Percentiles rank a stretch among this genome's conserved stretches.
Conservation (phyloP, 1,140 invertebrate species). For the Apis dorsata region DNA sequence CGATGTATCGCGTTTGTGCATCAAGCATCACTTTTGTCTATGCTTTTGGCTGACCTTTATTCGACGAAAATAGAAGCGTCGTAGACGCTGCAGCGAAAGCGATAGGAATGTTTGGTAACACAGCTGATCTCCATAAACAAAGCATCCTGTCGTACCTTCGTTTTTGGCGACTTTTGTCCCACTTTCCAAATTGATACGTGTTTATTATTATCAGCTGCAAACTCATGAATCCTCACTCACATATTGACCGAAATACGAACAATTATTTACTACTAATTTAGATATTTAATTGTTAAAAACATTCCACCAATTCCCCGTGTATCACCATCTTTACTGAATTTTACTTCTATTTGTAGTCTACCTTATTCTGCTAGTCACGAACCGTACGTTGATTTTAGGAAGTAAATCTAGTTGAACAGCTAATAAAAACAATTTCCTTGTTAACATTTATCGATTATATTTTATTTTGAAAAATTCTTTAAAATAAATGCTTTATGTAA, state of each 20-base stretch:
- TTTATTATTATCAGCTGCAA: conserved; percentile 48
- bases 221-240: conserved; percentile 64
- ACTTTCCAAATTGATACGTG: conserved; percentile 48
- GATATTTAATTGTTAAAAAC: conserved; percentile 70
- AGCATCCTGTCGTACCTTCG: conserved; percentile 69
- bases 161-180: conserved; percentile 54
- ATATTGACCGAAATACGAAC: conserved; percentile 62
- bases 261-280: conserved; percentile 71
- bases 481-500: too few relatives aligned
- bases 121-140: conserved; percentile 79
- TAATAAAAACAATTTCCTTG: conserved; percentile 4
- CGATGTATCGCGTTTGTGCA: conserved; percentile 4
- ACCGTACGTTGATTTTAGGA: background rate
- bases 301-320: conserved; percentile 59
- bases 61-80: conserved; percentile 63
- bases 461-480: too few relatives aligned
- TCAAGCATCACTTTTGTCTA: conserved; percentile 31
- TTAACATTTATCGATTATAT: background rate
- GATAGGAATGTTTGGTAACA: conserved; percentile 73
- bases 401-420: background rate
- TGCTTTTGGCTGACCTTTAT: conserved; percentile 60
- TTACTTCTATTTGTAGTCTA: conserved; percentile 53
- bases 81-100: conserved; percentile 59
- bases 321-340: conserved; percentile 68
- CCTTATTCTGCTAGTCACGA: conserved; percentile 2